phyloP scores from a whole-genome alignment of 1,140 invertebrate genomes.

The Brachionus calyciflorus region DNA sequence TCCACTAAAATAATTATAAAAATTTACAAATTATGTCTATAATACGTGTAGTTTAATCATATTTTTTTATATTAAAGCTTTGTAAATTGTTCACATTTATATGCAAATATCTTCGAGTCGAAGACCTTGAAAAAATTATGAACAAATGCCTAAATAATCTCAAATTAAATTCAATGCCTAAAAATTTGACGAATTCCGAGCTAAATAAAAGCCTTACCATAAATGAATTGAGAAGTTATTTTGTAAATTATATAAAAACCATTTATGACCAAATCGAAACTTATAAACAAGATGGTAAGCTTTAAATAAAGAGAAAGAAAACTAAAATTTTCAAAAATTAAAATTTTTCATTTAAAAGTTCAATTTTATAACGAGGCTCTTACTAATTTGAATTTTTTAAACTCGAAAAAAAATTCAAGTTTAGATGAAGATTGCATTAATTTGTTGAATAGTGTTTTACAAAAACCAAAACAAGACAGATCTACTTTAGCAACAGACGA shows the following conservation, averaged over 20 bases:
- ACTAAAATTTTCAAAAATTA: background rate
- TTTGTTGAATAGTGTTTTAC: slow-evolving; percentile 11
- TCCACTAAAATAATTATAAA: too few relatives aligned
- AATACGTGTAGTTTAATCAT: too few relatives aligned
- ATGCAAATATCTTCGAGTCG: slow-evolving; percentile 4
- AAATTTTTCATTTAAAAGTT: slow-evolving; percentile 1
- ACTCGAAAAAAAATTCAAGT: slow-evolving; percentile 28
- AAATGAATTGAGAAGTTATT: background rate
- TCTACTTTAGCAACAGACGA: background rate
- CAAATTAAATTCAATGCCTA: background rate
- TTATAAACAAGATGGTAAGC: slow-evolving; percentile 29
- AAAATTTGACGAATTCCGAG: background rate
- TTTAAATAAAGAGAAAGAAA: background rate
- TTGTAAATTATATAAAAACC: slow-evolving; percentile 6
- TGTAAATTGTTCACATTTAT: slow-evolving; percentile 42
- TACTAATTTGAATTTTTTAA: slow-evolving; percentile 20
- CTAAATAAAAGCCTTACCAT: background rate
- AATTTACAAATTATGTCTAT: too few relatives aligned
- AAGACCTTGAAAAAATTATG: slow-evolving; percentile 23
- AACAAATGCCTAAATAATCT: background rate
- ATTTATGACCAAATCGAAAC: slow-evolving; percentile 37
- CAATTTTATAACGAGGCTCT: slow-evolving; percentile 46
- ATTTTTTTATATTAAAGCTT: background rate
- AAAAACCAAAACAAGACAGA: background rate
- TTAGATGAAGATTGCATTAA: slow-evolving; percentile 38